phyloP scores from a whole-genome alignment of 2,888 invertebrate genomes.

The Physocephala rufipes region DNA sequence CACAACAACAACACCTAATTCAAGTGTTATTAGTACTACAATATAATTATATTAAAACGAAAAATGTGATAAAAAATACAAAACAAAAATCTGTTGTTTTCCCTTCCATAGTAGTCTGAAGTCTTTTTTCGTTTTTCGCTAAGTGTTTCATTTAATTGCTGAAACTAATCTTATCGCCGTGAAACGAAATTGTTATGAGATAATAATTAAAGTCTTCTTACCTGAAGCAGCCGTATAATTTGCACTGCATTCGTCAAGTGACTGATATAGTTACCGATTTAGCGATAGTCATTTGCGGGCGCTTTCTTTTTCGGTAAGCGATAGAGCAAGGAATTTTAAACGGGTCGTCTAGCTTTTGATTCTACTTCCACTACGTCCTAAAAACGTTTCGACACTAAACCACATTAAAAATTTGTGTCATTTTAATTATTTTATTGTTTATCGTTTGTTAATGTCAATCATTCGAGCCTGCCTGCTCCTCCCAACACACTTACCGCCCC shows the following conservation, averaged over 20 bases:
- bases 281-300: not conserved
- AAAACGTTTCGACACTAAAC: slow-evolving; percentile 30
- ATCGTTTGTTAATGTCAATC: not conserved
- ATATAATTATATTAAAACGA: too few relatives aligned
- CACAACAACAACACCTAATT: too few relatives aligned
- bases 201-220: not conserved
- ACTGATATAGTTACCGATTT: too few relatives aligned
- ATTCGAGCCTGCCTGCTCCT: too few relatives aligned
- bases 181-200: not conserved
- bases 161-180: not conserved
- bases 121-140: not conserved
- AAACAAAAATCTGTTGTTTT: not conserved
- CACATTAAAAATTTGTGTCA: slow-evolving; percentile 27
- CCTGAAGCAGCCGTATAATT: not conserved
- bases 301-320: not conserved
- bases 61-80: too few relatives aligned
- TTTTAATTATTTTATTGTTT: slow-evolving; percentile 21
- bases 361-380: slow-evolving; percentile 14
- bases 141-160: not conserved
- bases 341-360: not conserved
- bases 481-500: too few relatives aligned
- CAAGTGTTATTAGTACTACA: too few relatives aligned
- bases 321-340: not conserved
- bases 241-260: not conserved
- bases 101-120: not conserved